These are phyloP conservation scores for Drosophila macrospina DNA, from an alignment of 2,888 invertebrate species.

Conservation along the genomic window DNA sequence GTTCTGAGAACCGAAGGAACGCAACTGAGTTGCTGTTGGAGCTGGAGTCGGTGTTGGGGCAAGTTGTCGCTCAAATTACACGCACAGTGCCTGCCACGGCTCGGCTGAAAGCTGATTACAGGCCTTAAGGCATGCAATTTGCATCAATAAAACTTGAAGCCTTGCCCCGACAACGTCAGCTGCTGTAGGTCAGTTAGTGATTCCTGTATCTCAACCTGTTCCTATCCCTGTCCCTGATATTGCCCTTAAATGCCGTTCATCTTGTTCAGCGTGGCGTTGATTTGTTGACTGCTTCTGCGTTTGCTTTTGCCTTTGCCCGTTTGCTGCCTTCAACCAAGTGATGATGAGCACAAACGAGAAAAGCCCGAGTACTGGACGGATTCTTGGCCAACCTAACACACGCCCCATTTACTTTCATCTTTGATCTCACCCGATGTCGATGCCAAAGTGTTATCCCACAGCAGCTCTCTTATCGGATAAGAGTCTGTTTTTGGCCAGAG, in stretches of 20 bases:
- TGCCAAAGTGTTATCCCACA: conserved; percentile 44
- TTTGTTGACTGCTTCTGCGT: conserved; percentile 76
- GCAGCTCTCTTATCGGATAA: conserved; percentile 61
- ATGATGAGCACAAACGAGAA: conserved; percentile 71
- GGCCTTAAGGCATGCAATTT: conserved; percentile 73
- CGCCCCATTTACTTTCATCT: conserved; percentile 69
- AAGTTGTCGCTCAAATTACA: conserved; percentile 78
- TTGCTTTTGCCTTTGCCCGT: conserved; percentile 47
- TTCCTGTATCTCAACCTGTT: conserved; percentile 10
- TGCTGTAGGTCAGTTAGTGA: conserved; percentile 76
- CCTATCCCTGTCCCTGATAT: conserved; percentile 23
- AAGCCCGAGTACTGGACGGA: conserved; percentile 36
- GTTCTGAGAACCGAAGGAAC: conserved; percentile 27
- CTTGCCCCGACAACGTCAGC: conserved; percentile 32
- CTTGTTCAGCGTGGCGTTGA: conserved; percentile 64
- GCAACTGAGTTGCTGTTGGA: conserved; percentile 12
- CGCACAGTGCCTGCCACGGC: conserved; percentile 50
- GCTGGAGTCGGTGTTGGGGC: conserved; percentile 25
- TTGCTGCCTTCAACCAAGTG: conserved; percentile 69
- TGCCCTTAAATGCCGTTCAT: conserved; percentile 55
- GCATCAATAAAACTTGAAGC: conserved; percentile 74
- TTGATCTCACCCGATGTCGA: conserved; percentile 35
- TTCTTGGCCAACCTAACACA: conserved; percentile 51
- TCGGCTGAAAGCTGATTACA: conserved; percentile 71
- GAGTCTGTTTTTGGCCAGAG: conserved; percentile 36